These are phyloP conservation scores for Platichthys flesus DNA, from an alignment of 2,113 vertebrate species.

Conservation along the genomic window DNA sequence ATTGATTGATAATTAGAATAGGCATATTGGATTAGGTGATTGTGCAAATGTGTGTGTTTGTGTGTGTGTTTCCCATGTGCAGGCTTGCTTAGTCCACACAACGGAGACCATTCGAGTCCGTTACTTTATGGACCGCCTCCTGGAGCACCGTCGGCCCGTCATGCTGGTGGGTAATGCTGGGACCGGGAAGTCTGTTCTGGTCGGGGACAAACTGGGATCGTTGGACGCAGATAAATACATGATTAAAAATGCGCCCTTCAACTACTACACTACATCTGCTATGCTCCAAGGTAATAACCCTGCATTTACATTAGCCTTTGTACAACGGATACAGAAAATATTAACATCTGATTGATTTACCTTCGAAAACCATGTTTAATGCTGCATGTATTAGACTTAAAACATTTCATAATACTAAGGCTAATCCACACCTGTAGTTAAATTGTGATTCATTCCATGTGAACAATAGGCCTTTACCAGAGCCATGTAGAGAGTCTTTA, in stretches of 20 bases:
- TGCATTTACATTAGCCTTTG: background rate
- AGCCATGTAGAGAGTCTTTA: too few relatives aligned
- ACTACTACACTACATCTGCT: conserved; percentile 96
- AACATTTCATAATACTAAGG: too few relatives aligned
- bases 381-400: too few relatives aligned
- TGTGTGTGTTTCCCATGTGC: background rate
- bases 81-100: conserved; percentile 95
- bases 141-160: conserved; percentile 83
- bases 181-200: conserved; percentile 91
- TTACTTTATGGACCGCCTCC: conserved; percentile 89
- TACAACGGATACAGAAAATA: background rate
- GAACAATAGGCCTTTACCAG: too few relatives aligned
- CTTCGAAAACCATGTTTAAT: too few relatives aligned
- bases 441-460: too few relatives aligned
- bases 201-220: conserved; percentile 86
- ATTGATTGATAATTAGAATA: too few relatives aligned
- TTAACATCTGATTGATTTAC: too few relatives aligned
- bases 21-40: too few relatives aligned
- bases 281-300: conserved; percentile 90
- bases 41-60: background rate
- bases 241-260: conserved; percentile 91
- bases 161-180: conserved; percentile 93
- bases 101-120: conserved; percentile 87
- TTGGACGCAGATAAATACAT: conserved; percentile 84
- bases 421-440: too few relatives aligned